Evolutionary conservation across 2,797 vertebrate species (phyloP), one percentile per base, ranked within the genome.

Genomic region (Odontamblyopus rebecca): DNA sequence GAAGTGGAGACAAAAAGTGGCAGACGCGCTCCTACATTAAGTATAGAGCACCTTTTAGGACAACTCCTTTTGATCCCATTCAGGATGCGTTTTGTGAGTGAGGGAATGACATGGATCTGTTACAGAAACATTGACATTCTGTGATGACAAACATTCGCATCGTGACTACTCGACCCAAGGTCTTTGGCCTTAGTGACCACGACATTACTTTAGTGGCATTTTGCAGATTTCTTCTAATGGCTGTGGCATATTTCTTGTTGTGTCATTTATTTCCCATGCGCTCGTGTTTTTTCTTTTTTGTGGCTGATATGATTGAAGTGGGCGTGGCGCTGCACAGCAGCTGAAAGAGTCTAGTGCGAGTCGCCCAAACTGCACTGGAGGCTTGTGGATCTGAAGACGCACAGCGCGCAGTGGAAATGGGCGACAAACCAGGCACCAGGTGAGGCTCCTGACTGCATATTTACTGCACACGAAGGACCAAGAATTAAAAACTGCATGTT

Each of bases 341-440:
- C 54, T 23, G 29, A 9, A 38, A 15, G 26, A n/a, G n/a, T 41
- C 8, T 2, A 41, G 41, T 44, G 11, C 0, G 4, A 19, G n/a
- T n/a, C 32, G 4, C 16, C 16, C 44, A 48, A 48, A 48, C 44
- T 15, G 15, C 12, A 2, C 27, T 8, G 15, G 16, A 18, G 60
- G 15, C 8, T 19, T 13, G 61, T 38, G 9, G 51, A 65, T 4
- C 56, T 51, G 60, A 63, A n/a, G 35, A 53, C 64, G 63, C 64
- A 30, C 64, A 26, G 64, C 16, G 64, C 48, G 41, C 6, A 18
- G 56, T 30, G 8, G 53, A 73, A 38, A 84, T 86, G 84, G 82
- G 65, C 32, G 82, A 84, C 65, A 78, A 32, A 77, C 1, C 68
- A 5, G 84, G 82, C 23, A 86, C 82, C 68, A 84, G 82, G 84